A percentile compares a stretch with the other conserved stretches of the same genome.
phyloP scores from a whole-genome alignment of 2,113 vertebrate genomes.

The Thermophis baileyi region DNA sequence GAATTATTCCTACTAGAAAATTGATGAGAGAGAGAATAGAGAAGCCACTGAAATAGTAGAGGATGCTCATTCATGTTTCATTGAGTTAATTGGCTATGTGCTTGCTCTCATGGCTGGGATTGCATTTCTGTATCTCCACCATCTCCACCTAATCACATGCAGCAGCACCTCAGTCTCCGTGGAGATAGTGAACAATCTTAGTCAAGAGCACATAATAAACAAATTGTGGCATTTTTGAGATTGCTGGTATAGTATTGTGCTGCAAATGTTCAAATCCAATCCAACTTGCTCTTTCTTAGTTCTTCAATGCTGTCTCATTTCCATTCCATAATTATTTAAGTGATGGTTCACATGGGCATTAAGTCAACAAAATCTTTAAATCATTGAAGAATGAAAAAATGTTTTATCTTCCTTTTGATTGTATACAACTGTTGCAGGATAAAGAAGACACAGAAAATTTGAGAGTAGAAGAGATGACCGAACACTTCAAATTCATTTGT shows the following conservation, averaged over 20 bases:
- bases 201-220: background rate
- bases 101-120: background rate
- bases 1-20: background rate
- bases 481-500: conserved; percentile 55
- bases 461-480: conserved; percentile 50
- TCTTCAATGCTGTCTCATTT: background rate
- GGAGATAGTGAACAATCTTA: background rate
- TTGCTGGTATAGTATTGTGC: background rate
- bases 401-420: conserved; percentile 44
- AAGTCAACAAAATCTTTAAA: conserved; percentile 18
- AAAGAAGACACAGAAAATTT: conserved; percentile 50
- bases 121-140: background rate
- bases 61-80: background rate
- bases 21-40: background rate
- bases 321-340: conserved; percentile 33
- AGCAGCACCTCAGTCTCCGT: background rate
- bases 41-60: background rate
- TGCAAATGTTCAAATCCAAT: background rate
- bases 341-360: conserved; percentile 30
- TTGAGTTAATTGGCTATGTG: background rate
- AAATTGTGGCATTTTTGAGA: background rate
- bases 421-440: conserved; percentile 47
- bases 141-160: background rate
- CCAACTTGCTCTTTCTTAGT: background rate
- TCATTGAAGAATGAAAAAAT: conserved; percentile 41